These are phyloP conservation scores for Glyptemys insculpta DNA, from an alignment of 2,797 vertebrate species.

Conservation along the genomic window DNA sequence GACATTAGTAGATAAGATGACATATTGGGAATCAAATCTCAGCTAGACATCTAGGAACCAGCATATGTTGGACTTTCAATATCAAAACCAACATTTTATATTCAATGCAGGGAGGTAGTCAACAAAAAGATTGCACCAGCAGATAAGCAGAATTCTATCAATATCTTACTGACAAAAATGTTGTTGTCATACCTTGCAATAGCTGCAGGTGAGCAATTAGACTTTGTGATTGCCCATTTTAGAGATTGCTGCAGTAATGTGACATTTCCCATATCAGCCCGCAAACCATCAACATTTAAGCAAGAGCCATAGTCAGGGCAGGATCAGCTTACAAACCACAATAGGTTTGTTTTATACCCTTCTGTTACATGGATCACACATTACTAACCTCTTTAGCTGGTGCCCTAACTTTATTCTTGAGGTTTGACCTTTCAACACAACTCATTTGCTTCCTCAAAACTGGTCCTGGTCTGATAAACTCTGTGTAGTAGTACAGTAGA, in stretches of 20 bases:
- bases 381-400: neutral
- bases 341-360: neutral
- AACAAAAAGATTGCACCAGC: neutral
- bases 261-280: neutral
- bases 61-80: neutral
- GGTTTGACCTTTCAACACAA: neutral
- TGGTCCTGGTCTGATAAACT: neutral
- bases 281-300: neutral
- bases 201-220: neutral
- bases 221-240: neutral
- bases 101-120: neutral
- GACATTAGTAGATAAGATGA: neutral
- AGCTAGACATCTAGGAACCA: neutral
- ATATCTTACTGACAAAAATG: neutral
- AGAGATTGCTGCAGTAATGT: neutral
- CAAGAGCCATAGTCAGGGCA: neutral
- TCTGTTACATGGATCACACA: neutral
- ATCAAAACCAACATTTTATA: neutral
- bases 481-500: neutral
- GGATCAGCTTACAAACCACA: neutral
- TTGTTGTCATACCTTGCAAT: neutral
- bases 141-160: neutral
- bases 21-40: neutral
- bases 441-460: neutral
- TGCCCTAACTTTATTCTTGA: slow-evolving; percentile 4